Conservation (phyloP, 2,797 vertebrate genomes). For the Chromobotia macracanthus region DNA sequence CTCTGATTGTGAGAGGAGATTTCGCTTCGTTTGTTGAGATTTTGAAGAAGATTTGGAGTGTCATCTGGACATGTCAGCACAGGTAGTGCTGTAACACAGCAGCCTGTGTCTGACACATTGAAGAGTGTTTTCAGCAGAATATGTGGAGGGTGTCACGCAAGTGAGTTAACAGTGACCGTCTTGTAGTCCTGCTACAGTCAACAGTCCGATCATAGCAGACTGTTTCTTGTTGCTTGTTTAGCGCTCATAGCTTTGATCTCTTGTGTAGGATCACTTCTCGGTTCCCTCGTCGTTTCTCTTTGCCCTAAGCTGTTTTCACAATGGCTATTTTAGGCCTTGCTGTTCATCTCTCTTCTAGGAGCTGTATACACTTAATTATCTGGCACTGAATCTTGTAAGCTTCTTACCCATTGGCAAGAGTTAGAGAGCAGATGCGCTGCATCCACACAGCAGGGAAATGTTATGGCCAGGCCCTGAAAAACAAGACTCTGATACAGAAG, state of each 20-base stretch:
- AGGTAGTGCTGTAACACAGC: not conserved
- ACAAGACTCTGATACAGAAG: not conserved
- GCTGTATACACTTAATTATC: conserved; percentile 63
- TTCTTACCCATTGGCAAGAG: conserved; percentile 49
- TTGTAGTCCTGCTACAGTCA: not conserved
- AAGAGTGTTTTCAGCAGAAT: not conserved
- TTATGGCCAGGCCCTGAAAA: not conserved
- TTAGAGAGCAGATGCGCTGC: conserved; percentile 39
- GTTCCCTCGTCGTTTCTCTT: conserved; percentile 34
- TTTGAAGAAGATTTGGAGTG: not conserved
- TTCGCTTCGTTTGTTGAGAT: not conserved
- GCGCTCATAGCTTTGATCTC: conserved; percentile 18
- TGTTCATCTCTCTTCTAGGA: conserved; percentile 43
- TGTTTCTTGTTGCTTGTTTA: conserved; percentile 9
- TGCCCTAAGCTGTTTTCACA: conserved; percentile 53
- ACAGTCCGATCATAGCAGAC: conserved; percentile 17
- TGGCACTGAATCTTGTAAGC: conserved; percentile 57
- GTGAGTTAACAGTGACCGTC: conserved; percentile 28
- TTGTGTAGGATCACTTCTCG: conserved; percentile 11
- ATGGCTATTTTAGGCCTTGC: conserved; percentile 58
- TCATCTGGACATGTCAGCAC: not conserved
- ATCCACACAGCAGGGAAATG: conserved; percentile 17
- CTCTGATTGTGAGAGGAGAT: not conserved
- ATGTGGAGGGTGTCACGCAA: not conserved
- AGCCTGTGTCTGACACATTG: conserved; percentile 8